Evolutionary conservation across 2,113 vertebrate genomes (phyloP), one percentile per base, ranked within the genome.

Genomic region (Hemicordylus capensis): DNA sequence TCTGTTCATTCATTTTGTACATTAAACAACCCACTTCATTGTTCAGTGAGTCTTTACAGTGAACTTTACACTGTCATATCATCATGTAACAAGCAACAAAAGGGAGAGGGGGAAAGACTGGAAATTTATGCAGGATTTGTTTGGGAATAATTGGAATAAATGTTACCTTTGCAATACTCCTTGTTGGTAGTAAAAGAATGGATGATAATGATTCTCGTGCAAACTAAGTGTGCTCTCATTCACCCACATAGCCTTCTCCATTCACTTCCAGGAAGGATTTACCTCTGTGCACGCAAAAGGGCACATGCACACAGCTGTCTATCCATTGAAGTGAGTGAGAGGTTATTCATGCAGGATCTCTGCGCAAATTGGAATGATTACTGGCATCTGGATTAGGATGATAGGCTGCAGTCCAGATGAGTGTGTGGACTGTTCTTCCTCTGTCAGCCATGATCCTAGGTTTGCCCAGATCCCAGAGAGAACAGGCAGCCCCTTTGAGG

Each of bases 81-180:
- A 37, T 93, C n/a, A 88, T 91, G 92, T 93, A 92, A 66, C 76
- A 87, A 15, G 51, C 17, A 54, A n/a, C n/a, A n/a, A n/a, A n/a
- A n/a, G n/a, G n/a, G 17, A 54, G 51, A 17, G 51, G 51, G 51
- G 12, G 17, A 54, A 54, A 15, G 51, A 54, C 11, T 54, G 51
- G 17, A 54, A 54, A 54, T 54, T 54, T 17, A 54, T 54, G 12
- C 51, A 54, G 51, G 51, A 54, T 54, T 54, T 54, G 51, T 54
- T 54, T 54, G 51, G 51, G 11, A 54, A 14, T 54, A 54, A 54
- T 54, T 54, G 17, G 17, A 54, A 51, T 8, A 12, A 51, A 54
- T n/a, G n/a, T 54, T 54, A 54, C 17, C 51, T 54, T 54, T 54
- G 17, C 17, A 54, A 14, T 54, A 54, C 51, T 54, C 12, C 51